These are phyloP conservation scores for Tiliacea aurago DNA, from an alignment of 2,888 invertebrate species.

Conservation along the genomic window DNA sequence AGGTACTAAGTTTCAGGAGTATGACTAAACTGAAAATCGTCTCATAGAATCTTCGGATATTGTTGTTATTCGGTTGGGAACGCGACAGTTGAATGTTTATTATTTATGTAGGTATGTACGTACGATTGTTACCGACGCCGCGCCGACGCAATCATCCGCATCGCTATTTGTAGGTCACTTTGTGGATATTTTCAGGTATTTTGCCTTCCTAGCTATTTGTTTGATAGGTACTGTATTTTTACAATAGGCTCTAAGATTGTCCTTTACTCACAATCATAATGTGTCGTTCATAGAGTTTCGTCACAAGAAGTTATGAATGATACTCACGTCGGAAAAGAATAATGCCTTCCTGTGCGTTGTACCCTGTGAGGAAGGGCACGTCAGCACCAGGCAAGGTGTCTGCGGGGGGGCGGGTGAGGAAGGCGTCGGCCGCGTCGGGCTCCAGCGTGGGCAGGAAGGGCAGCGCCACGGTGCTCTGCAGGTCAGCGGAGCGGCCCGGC, in stretches of 20 bases:
- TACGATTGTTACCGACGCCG: constrained; percentile 14
- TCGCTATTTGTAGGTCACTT: constrained; percentile 15
- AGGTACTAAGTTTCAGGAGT: neutral
- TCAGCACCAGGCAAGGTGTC: constrained; percentile 87
- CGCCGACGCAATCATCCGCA: constrained; percentile 32
- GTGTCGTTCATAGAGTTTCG: neutral
- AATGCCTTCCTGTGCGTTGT: constrained; percentile 92
- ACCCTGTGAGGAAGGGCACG: constrained; percentile 92
- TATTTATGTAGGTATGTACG: constrained; percentile 9
- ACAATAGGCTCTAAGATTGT: neutral
- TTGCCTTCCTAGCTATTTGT: neutral
- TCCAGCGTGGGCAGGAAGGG: constrained; percentile 91
- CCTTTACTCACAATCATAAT: neutral
- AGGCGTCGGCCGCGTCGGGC: constrained; percentile 81
- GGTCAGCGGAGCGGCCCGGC: constrained; percentile 82
- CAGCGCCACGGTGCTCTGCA: constrained; percentile 90
- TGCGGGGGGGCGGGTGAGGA: constrained; percentile 89
- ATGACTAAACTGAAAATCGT: neutral
- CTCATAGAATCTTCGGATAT: neutral
- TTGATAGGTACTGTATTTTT: neutral
- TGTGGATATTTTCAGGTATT: constrained; percentile 11
- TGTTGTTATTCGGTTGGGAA: constrained; percentile 1
- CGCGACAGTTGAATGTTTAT: constrained; percentile 4
- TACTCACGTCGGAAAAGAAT: constrained; percentile 91
- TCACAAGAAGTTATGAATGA: neutral